Evolutionary conservation across 1,140 invertebrate species (phyloP).

Genomic region (Atta cephalotes): DNA sequence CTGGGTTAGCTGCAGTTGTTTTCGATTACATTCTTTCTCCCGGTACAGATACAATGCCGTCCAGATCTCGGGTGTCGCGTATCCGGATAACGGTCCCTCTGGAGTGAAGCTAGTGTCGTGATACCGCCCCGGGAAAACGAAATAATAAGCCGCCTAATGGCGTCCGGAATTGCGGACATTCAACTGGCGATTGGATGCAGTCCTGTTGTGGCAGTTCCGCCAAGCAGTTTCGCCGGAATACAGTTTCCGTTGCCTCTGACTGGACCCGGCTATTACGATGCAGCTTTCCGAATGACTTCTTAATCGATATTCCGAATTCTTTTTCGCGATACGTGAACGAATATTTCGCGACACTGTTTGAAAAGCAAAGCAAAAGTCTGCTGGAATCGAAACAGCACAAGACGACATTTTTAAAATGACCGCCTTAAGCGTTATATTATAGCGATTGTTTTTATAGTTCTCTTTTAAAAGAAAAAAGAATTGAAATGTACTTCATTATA

Average conservation of each 20-base stretch:
- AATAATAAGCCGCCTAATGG: constrained; percentile 83
- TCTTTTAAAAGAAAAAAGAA: neutral
- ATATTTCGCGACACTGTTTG: constrained; percentile 24
- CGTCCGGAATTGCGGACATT: constrained; percentile 81
- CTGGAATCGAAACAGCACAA: constrained; percentile 30
- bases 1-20: constrained; percentile 56
- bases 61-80: constrained; percentile 63
- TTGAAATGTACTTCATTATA: neutral
- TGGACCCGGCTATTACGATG: constrained; percentile 46
- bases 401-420: constrained; percentile 23
- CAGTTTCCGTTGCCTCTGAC: constrained; percentile 58
- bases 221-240: constrained; percentile 73
- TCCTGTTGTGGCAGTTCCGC: constrained; percentile 76
- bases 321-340: constrained; percentile 37
- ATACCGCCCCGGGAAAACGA: constrained; percentile 78
- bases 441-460: neutral
- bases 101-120: constrained; percentile 62
- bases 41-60: constrained; percentile 64
- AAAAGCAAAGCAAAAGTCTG: constrained; percentile 48
- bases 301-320: constrained; percentile 81
- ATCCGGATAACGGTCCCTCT: constrained; percentile 73
- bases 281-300: constrained; percentile 77
- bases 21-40: constrained; percentile 68
- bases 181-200: constrained; percentile 81
- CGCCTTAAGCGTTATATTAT: neutral